Conservation (phyloP, 2,888 invertebrate species). For the Mesochorus sp. region DNA sequence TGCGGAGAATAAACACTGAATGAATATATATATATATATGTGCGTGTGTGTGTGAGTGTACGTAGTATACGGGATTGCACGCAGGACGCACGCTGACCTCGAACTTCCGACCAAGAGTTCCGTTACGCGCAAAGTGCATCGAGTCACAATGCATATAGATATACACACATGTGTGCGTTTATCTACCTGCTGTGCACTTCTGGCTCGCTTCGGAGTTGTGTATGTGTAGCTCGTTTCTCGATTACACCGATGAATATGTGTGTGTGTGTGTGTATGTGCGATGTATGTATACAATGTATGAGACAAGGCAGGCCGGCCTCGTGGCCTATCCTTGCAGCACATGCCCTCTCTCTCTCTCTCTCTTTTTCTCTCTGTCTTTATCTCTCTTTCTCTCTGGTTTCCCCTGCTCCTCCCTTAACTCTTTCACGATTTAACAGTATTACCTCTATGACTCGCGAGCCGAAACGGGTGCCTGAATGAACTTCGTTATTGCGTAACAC, state of each 20-base stretch:
- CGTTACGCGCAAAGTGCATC: conserved; percentile 59
- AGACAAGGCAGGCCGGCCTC: conserved; percentile 36
- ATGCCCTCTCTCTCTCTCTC: not conserved
- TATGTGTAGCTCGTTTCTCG: conserved; percentile 24
- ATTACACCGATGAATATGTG: conserved; percentile 9
- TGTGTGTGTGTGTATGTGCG: no score
- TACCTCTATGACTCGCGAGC: conserved; percentile 43
- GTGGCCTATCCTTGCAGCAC: conserved; percentile 28
- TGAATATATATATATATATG: not conserved
- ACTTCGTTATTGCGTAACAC: conserved; percentile 64
- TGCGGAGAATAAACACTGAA: not conserved
- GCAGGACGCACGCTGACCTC: conserved; percentile 67
- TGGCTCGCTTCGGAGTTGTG: conserved; percentile 22
- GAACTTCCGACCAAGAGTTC: conserved; percentile 66
- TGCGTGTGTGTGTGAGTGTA: not conserved
- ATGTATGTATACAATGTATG: conserved; percentile 20
- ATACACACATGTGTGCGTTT: not conserved
- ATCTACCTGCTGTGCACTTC: conserved; percentile 40
- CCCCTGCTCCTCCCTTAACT: conserved; percentile 22
- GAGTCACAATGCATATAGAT: conserved; percentile 20
- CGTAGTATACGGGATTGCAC: conserved; percentile 41
- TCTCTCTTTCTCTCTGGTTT: conserved; percentile 1
- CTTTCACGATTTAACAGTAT: conserved; percentile 34
- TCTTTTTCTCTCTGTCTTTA: not conserved
- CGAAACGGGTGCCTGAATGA: conserved; percentile 59